Base-by-base conservation (phyloP, 2,888 invertebrate species). In the Drosophila maculinotata region DNA sequence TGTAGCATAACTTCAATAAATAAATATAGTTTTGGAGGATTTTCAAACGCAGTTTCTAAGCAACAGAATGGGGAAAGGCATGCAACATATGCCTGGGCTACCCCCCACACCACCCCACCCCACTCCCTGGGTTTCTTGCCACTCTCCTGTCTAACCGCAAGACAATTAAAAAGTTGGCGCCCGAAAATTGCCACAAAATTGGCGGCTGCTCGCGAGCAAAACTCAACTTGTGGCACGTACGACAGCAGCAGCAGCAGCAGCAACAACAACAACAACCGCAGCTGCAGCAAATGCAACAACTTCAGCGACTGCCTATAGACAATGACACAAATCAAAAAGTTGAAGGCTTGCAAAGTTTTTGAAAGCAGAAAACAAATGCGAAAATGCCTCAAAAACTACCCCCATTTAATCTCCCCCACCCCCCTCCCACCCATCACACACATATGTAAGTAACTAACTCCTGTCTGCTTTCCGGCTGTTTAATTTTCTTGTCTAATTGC, bases 121-220 rank as follows among this genome's bases (percentile, higher is more conserved):
- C n/a, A n/a, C 8, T 3, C 28, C 9, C 23, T 7, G 10, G 1
- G 8, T 26, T n/a, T 31, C 23, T 12, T 36, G 7, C 26, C 17
- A 30, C 33, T 31, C 8, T 12, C 39, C 33, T 62, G 47, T 54
- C 56, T 68, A 68, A 45, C 52, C 57, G 64, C 68, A 77, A 67
- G 73, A 81, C 81, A 82, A 82, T 87, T 87, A 87, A 87, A 86
- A 87, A 84, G 79, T 84, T 84, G 69, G 45, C 70, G 72, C 70
- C 60, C 60, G 41, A 58, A 76, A 74, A 79, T 74, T 70, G 69
- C 65, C 69, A 57, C 64, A 51, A 77, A 69, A 66, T 79, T 71
- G 84, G 65, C 58, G 81, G 63, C 70, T 65, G 66, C 38, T 80
- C 65, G 67, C 59, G 62, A 35, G 58, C 48, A 51, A 64, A 87